Evolutionary conservation across 2,113 vertebrate genomes (phyloP).

Genomic region (Eudyptes chrysolophus): DNA sequence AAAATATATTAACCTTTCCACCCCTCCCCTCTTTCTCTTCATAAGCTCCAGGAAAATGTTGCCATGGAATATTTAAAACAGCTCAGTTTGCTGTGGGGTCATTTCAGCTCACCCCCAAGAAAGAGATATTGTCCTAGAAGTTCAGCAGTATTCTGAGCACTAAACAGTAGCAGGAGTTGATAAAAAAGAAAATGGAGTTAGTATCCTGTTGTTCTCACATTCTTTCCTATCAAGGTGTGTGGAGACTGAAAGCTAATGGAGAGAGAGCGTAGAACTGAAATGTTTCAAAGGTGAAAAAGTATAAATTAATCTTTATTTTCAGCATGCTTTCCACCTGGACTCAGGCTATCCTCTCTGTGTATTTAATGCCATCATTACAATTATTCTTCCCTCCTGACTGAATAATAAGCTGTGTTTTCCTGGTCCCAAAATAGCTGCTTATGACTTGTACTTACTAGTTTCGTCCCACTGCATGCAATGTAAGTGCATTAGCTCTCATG

Average conservation of each 20-base stretch:
- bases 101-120: not conserved
- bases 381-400: not conserved
- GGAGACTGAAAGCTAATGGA: not conserved
- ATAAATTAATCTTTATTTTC: not conserved
- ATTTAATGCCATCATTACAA: not conserved
- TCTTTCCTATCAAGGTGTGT: not conserved
- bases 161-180: not conserved
- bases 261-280: not conserved
- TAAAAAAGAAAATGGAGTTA: not conserved
- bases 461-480: rapidly evolving
- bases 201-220: not conserved
- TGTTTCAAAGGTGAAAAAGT: not conserved
- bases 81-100: not conserved
- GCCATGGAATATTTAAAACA: not conserved
- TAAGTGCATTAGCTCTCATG: not conserved
- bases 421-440: not conserved
- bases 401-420: not conserved
- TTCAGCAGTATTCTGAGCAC: not conserved
- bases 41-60: not conserved
- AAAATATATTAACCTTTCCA: conserved; percentile 9
- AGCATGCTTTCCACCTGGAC: not conserved
- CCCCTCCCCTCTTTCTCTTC: not conserved
- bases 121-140: not conserved
- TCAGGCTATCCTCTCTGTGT: not conserved
- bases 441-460: not conserved